Evolutionary conservation across 2,113 vertebrate genomes (phyloP).

Genomic region (Bothrops jararaca): DNA sequence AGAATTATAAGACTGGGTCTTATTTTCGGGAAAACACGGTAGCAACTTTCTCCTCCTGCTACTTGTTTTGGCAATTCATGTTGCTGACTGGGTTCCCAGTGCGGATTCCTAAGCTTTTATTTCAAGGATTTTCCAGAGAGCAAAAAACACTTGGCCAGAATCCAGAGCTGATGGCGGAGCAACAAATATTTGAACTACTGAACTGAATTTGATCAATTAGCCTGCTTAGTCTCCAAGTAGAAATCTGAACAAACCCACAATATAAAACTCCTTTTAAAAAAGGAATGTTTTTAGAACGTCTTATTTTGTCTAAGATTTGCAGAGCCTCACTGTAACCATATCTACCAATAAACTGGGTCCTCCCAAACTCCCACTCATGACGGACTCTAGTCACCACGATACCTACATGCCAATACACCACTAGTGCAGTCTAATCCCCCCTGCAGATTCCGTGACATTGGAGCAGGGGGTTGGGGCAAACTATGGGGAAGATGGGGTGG

Average conservation of each 20-base stretch:
- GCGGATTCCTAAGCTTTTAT: neutral
- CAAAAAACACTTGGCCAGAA: neutral
- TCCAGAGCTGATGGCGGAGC: neutral
- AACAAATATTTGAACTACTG: neutral
- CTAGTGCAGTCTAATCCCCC: slow-evolving; percentile 89
- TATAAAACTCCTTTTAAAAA: neutral
- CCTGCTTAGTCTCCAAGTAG: neutral
- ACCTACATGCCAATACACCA: slow-evolving; percentile 80
- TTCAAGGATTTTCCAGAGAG: neutral
- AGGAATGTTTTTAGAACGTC: neutral
- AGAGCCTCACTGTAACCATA: neutral
- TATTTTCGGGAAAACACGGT: too few relatives aligned
- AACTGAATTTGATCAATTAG: neutral
- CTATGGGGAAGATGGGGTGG: slow-evolving; percentile 57
- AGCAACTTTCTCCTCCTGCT: neutral
- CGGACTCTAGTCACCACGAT: neutral
- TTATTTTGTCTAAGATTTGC: neutral
- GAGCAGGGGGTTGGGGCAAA: slow-evolving; percentile 68
- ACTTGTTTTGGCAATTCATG: neutral
- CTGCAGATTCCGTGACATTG: slow-evolving; percentile 87
- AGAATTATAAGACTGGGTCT: too few relatives aligned
- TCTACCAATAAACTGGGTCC: too few relatives aligned
- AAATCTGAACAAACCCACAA: neutral
- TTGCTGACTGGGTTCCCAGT: neutral
- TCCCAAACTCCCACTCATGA: neutral